Evolutionary conservation across 2,888 invertebrate species (phyloP), one percentile per base, ranked within the genome.

Genomic region (Sinelater perroti): DNA sequence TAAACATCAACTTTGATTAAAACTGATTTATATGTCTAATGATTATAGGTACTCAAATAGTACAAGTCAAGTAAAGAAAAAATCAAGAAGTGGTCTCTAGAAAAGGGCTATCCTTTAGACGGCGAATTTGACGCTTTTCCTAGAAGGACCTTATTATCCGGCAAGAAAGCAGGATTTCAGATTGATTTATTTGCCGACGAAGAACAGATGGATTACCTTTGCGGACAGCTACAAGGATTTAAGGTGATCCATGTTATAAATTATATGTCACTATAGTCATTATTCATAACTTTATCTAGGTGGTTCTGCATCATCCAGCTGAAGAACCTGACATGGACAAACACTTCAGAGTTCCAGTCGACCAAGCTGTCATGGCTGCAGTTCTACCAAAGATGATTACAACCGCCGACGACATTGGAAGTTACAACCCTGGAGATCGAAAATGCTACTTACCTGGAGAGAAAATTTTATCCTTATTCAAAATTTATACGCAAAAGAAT

Each of bases 331-430:
- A 85, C 52, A 82, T 87, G 6, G 84, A 86, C 1, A 85, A 87
- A 69, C 88, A 86, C 70, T 88, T 89, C 73, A 81, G 87, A 45
- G 82, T 87, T 18, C 88, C 89, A 8, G 75, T 87, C 50, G 82
- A 85, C 42, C 86, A 87, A 71, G 87, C 87, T 70, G 84, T 88
- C 0, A 79, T 88, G 2, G 86, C 86, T 1, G 85, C 86, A 0
- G 84, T 89, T 10, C 83, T 86, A 68, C 89, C 89, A 2, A 85
- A 85, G 69, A 87, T 89, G 81, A 88, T 88, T 74, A 87, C 85
- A 1, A 89, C 89, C 1, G 87, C 87, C 0, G 82, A 83, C 33
- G 86, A 86, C 8, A 77, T 89, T 0, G 81, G 79, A 65, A 80
- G 83, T 44, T 89, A 88, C 63, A 80, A 82, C 44, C 85, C 88